Evolutionary conservation across 2,797 vertebrate species (phyloP).

Genomic region (Notolabrus celidotus): DNA sequence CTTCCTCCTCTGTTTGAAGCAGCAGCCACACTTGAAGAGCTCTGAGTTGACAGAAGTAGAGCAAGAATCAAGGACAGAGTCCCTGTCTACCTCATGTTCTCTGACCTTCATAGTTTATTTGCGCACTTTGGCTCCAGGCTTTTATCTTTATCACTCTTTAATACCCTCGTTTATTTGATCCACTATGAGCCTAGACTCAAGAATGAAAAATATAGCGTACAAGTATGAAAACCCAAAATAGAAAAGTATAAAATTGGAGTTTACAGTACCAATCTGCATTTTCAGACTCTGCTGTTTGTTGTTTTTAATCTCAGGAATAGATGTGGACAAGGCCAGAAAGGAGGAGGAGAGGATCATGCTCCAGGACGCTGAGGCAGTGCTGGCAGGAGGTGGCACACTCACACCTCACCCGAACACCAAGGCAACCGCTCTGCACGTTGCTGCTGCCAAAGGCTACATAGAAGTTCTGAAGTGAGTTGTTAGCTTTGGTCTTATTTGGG

Average conservation of each 20-base stretch:
- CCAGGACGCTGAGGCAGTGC: constrained; percentile 82
- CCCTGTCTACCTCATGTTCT: constrained; percentile 17
- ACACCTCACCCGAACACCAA: constrained; percentile 87
- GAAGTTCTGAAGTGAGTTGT: constrained; percentile 88
- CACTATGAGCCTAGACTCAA: neutral
- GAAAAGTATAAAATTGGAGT: too few relatives aligned
- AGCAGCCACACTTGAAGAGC: neutral
- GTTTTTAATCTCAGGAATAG: constrained; percentile 79
- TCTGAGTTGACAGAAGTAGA: constrained; percentile 18
- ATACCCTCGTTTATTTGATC: neutral
- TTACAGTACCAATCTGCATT: neutral
- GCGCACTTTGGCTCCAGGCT: neutral
- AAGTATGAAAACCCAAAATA: neutral
- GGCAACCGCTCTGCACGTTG: constrained; percentile 88
- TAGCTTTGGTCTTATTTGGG: constrained; percentile 33
- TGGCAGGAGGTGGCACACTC: constrained; percentile 79
- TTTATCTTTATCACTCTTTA: constrained; percentile 3
- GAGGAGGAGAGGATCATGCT: constrained; percentile 90
- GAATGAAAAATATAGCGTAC: neutral
- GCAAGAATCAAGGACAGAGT: constrained; percentile 28
- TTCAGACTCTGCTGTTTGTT: neutral
- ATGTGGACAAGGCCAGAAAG: constrained; percentile 85
- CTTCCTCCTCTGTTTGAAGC: constrained; percentile 6
- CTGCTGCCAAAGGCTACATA: constrained; percentile 90
- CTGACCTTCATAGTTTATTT: constrained; percentile 25